phyloP scores from a whole-genome alignment of 2,888 invertebrate genomes.

The Sabellastarte sp. region DNA sequence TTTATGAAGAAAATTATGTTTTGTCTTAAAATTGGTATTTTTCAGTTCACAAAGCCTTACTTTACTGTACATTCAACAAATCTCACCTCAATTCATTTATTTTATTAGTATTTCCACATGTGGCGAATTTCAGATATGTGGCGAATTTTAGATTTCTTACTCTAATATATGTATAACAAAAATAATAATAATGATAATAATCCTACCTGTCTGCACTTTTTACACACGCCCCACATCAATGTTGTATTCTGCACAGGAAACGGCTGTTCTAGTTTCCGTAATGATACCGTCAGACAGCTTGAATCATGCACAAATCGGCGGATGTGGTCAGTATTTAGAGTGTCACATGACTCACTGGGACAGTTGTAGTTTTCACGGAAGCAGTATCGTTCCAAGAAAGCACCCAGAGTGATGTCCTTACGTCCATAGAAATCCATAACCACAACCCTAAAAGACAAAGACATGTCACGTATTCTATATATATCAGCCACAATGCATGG shows the following conservation, averaged over 20 bases:
- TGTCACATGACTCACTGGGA: constrained; percentile 74
- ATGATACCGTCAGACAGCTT: constrained; percentile 78
- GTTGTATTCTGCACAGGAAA: constrained; percentile 63
- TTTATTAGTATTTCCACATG: no score
- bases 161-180: no score
- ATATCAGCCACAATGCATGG: no score
- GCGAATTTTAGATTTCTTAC: no score
- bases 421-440: constrained; percentile 93
- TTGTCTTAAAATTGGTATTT: no score
- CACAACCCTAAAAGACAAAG: constrained; percentile 71
- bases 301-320: constrained; percentile 72
- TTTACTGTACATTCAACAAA: no score
- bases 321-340: constrained; percentile 84
- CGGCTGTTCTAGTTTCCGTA: constrained; percentile 62
- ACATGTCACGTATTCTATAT: no score
- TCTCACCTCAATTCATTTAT: no score
- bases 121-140: no score
- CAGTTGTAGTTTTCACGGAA: constrained; percentile 83
- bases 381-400: constrained; percentile 90
- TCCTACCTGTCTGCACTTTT: constrained; percentile 63
- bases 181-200: no score
- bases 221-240: constrained; percentile 83
- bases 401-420: constrained; percentile 92
- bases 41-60: no score
- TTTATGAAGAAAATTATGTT: no score